Conservation (phyloP, 2,797 vertebrate species). For the Pangasius djambal region DNA sequence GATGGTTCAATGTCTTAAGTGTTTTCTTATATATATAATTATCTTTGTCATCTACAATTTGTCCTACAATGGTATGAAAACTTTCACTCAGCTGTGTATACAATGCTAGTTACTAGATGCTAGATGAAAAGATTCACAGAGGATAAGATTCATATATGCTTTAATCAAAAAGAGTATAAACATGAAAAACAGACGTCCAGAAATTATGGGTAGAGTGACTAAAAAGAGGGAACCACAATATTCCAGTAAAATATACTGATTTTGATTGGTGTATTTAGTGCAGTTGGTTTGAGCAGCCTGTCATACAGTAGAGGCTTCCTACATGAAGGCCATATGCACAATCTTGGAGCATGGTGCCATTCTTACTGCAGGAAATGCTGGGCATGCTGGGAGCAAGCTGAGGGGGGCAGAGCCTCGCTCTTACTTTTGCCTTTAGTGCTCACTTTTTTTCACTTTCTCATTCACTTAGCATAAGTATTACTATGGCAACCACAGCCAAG, state of each 20-base stretch:
- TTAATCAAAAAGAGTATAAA: background rate
- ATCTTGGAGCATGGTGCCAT: constrained; percentile 33
- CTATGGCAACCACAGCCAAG: constrained; percentile 65
- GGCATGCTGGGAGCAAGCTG: constrained; percentile 26
- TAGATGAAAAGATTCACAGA: too few relatives aligned
- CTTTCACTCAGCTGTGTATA: background rate
- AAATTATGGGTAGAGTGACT: background rate
- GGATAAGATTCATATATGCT: background rate
- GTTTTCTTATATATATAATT: background rate
- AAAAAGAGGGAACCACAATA: background rate
- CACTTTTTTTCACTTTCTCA: constrained; percentile 44
- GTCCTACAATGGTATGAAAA: background rate
- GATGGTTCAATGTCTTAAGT: background rate
- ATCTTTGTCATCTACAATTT: background rate
- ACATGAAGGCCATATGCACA: constrained; percentile 52
- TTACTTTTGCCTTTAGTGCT: constrained; percentile 14
- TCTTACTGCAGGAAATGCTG: constrained; percentile 27
- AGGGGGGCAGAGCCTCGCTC: constrained; percentile 4
- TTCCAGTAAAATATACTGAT: background rate
- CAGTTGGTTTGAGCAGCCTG: constrained; percentile 31
- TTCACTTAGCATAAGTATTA: constrained; percentile 57
- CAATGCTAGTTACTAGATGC: background rate
- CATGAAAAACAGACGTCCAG: background rate
- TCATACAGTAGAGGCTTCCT: constrained; percentile 32
- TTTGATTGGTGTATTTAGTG: constrained; percentile 18